Evolutionary conservation across 2,888 invertebrate species (phyloP).

Genomic region (Caenorhabditis plicata): DNA sequence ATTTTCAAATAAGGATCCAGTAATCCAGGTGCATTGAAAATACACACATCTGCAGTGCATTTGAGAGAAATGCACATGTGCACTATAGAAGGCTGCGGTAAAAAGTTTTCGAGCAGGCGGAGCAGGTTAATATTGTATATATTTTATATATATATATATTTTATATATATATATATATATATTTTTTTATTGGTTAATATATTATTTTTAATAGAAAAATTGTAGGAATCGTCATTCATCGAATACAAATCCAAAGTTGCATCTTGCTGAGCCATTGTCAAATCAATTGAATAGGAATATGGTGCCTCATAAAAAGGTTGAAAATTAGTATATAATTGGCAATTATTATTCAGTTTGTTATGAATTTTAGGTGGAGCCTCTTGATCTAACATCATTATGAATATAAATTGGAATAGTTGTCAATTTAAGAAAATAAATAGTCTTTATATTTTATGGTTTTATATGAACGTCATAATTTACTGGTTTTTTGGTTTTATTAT

Average conservation of each 20-base stretch:
- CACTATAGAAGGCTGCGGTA: slow-evolving; percentile 74
- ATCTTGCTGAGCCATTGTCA: slow-evolving; percentile 49
- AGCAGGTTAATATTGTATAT: slow-evolving; percentile 41
- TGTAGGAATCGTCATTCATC: slow-evolving; percentile 62
- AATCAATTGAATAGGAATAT: too few relatives aligned
- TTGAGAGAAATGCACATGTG: slow-evolving; percentile 99
- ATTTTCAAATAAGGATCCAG: slow-evolving; percentile 18
- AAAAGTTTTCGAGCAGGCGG: slow-evolving; percentile 56
- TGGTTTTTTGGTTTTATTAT: too few relatives aligned
- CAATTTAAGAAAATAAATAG: too few relatives aligned
- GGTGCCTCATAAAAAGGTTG: too few relatives aligned
- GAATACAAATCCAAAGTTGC: slow-evolving; percentile 63
- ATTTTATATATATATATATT: too few relatives aligned
- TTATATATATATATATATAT: background rate
- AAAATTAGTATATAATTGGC: too few relatives aligned
- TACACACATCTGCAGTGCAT: slow-evolving; percentile 98
- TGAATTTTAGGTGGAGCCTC: too few relatives aligned
- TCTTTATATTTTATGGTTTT: too few relatives aligned
- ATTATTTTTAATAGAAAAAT: background rate
- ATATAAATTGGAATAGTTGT: too few relatives aligned
- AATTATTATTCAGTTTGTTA: too few relatives aligned
- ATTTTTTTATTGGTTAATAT: background rate
- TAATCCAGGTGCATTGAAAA: slow-evolving; percentile 84
- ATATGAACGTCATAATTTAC: too few relatives aligned
- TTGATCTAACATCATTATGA: too few relatives aligned